Conservation (phyloP, 2,113 vertebrate species). For the Oceanites oceanicus region DNA sequence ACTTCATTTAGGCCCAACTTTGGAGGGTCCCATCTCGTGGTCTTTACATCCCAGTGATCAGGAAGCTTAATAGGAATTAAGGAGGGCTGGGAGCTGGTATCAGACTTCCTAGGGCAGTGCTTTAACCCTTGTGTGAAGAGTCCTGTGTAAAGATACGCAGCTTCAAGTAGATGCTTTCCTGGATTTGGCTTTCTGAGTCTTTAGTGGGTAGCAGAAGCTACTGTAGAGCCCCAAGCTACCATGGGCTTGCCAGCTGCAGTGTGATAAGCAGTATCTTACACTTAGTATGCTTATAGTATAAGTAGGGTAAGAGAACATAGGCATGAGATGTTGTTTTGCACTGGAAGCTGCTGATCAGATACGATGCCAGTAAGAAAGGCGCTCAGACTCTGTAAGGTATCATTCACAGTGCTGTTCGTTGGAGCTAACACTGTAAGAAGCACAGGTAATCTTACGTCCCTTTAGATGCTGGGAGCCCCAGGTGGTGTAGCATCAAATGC, state of each 20-base stretch:
- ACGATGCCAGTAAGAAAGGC: not conserved
- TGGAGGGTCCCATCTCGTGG: not conserved
- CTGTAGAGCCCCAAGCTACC: not conserved
- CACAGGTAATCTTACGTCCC: not conserved
- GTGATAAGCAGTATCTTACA: not conserved
- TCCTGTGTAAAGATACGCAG: not conserved
- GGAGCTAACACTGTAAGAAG: not conserved
- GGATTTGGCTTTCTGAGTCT: not conserved
- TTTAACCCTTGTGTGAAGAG: not conserved
- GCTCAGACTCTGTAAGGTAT: fast-evolving
- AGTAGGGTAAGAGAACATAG: not conserved
- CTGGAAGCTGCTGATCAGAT: not conserved
- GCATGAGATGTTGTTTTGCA: not conserved
- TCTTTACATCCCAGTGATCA: not conserved
- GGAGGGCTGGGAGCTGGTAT: not conserved
- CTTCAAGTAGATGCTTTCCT: not conserved
- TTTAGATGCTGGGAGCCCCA: not conserved
- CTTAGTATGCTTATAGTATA: too few relatives aligned
- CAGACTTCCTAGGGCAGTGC: not conserved
- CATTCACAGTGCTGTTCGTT: not conserved
- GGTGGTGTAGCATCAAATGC: not conserved
- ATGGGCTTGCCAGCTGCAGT: not conserved
- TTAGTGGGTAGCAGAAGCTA: not conserved
- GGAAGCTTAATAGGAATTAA: not conserved
- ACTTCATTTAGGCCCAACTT: not conserved